A percentile compares a stretch with the other conserved stretches of the same genome.
Evolutionary conservation across 2,113 vertebrate species (phyloP).

Genomic region (Echinops telfairi): DNA sequence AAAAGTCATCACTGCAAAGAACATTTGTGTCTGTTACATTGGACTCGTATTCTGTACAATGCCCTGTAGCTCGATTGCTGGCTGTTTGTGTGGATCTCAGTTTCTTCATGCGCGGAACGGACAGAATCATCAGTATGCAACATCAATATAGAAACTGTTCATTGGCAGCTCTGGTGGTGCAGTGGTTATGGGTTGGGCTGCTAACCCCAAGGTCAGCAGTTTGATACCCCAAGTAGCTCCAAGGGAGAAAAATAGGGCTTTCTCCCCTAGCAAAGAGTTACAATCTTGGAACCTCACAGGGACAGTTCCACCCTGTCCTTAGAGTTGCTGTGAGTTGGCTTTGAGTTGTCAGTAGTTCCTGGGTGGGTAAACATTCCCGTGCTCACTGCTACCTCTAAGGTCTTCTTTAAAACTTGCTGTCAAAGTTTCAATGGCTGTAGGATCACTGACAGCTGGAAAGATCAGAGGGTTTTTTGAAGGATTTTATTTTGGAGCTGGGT

Average conservation of each 20-base stretch:
- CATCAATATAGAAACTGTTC: not conserved
- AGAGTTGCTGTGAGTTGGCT: too few species aligned
- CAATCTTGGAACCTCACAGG: too few species aligned
- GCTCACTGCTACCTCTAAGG: not conserved
- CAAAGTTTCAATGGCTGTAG: not conserved
- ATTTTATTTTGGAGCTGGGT: not conserved
- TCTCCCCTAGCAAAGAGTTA: too few species aligned
- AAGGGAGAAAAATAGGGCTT: too few species aligned
- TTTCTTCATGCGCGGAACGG: not conserved
- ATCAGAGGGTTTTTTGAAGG: not conserved
- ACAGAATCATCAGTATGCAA: not conserved
- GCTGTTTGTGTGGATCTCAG: too few species aligned
- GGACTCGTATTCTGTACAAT: not conserved
- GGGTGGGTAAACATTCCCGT: not conserved
- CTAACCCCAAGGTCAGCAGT: too few species aligned
- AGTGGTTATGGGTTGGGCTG: too few species aligned
- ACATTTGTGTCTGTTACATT: not conserved
- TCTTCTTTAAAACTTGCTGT: not conserved
- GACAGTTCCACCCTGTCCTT: too few species aligned
- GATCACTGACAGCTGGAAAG: not conserved
- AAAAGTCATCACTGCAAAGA: slow-evolving; percentile 38
- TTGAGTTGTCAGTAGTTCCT: not conserved
- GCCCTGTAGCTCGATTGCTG: not conserved
- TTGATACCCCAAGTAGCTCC: too few species aligned
- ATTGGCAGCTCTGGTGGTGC: not conserved